Evolutionary conservation across 2,888 invertebrate genomes (phyloP).

Genomic region (Synergus itoensis): DNA sequence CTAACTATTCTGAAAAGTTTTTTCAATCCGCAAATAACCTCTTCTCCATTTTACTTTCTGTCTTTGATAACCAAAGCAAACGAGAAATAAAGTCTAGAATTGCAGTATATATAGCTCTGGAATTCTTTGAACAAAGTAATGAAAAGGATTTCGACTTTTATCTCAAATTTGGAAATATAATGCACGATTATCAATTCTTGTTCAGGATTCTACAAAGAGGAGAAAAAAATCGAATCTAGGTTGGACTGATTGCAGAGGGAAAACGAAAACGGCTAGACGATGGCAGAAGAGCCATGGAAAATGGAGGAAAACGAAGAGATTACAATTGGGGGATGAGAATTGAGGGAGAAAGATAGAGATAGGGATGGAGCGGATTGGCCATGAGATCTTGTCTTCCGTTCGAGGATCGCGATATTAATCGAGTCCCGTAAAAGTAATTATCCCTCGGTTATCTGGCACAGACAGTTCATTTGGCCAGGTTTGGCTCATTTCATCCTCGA

Average conservation of each 20-base stretch:
- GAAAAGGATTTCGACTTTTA: conserved; percentile 16
- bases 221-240: conserved; percentile 4
- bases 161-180: not conserved
- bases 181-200: conserved; percentile 12
- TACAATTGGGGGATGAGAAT: conserved; percentile 27
- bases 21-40: not conserved
- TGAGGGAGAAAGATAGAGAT: conserved; percentile 33
- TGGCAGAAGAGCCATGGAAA: conserved; percentile 20
- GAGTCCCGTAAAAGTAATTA: conserved; percentile 66
- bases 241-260: conserved; percentile 17
- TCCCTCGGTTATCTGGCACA: conserved; percentile 61
- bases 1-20: not conserved
- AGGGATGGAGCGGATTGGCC: conserved; percentile 44
- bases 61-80: not conserved
- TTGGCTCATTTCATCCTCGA: conserved; percentile 51
- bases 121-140: conserved; percentile 2
- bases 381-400: conserved; percentile 43
- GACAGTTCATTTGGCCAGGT: conserved; percentile 61
- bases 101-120: not conserved
- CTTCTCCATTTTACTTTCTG: not conserved
- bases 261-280: conserved; percentile 13
- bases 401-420: conserved; percentile 62
- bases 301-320: conserved; percentile 25
- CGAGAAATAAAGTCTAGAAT: not conserved
- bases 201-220: not conserved